A percentile compares a stretch with the other conserved stretches of the same genome.
phyloP scores from a whole-genome alignment of 2,888 invertebrate genomes.

The Myathropa florea region DNA sequence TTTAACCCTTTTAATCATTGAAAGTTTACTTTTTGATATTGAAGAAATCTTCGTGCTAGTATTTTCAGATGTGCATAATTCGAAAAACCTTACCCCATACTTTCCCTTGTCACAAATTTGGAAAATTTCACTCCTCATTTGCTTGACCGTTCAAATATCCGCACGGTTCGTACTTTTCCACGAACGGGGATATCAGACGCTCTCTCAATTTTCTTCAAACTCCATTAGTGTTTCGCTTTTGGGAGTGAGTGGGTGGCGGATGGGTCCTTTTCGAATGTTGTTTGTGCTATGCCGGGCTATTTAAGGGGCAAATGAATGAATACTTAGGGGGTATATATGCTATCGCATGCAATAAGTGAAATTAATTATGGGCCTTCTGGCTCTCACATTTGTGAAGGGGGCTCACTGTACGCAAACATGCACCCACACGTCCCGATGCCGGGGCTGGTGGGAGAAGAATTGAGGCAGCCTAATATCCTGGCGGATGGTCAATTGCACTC shows the following conservation, averaged over 20 bases:
- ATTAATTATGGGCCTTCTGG: conserved; percentile 77
- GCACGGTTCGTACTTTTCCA: conserved; percentile 30
- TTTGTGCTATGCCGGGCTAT: conserved; percentile 46
- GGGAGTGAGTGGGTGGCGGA: background rate
- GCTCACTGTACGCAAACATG: conserved; percentile 40
- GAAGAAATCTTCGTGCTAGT: background rate
- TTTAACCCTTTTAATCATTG: background rate
- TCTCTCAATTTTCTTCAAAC: conserved; percentile 63
- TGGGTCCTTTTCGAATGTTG: conserved; percentile 35
- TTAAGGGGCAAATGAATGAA: conserved; percentile 57
- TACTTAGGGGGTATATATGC: conserved; percentile 56
- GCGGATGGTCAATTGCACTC: conserved; percentile 66
- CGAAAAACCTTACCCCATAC: background rate
- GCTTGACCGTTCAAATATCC: conserved; percentile 44
- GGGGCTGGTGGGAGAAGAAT: conserved; percentile 6
- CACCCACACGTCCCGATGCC: conserved; percentile 35
- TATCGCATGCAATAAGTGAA: conserved; percentile 77
- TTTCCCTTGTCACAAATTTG: background rate
- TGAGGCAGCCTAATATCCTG: conserved; percentile 55
- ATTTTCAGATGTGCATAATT: background rate
- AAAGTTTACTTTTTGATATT: background rate
- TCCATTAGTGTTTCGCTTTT: conserved; percentile 47
- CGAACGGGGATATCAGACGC: conserved; percentile 39
- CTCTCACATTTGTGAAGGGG: conserved; percentile 55
- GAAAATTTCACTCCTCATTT: conserved; percentile 59